Conservation (phyloP, 1,140 invertebrate genomes). For the Pararge aegeria region DNA sequence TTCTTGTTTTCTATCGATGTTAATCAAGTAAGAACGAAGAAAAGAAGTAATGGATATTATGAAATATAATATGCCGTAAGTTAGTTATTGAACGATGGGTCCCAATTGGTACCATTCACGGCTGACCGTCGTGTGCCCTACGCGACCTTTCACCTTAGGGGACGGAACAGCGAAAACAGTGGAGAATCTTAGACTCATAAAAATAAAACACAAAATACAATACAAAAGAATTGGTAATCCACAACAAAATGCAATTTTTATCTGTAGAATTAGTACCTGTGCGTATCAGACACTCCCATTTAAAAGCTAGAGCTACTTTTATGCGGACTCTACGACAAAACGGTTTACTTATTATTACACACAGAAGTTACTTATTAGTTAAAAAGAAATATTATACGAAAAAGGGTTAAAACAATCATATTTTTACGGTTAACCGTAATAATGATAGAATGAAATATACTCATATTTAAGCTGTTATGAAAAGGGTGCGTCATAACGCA, state of each 20-base stretch:
- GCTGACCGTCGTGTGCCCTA: conserved; percentile 69
- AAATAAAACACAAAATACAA: conserved; percentile 1
- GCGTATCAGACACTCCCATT: no score
- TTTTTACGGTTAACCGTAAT: no score
- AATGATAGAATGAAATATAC: not conserved
- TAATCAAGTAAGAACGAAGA: not conserved
- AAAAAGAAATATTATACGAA: no score
- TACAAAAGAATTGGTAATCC: no score
- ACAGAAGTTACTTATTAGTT: no score
- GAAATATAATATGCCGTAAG: conserved; percentile 10
- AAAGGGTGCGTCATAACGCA: not conserved
- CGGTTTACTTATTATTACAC: no score
- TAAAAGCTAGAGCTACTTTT: no score
- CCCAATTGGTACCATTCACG: conserved; percentile 63
- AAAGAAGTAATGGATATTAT: conserved; percentile 25
- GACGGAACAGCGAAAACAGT: conserved; percentile 34
- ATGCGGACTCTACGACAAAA: no score
- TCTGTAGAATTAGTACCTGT: no score
- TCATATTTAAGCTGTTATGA: not conserved
- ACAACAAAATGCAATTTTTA: no score
- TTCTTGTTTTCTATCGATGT: not conserved
- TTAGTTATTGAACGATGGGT: conserved; percentile 34
- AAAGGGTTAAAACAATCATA: no score
- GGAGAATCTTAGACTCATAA: not conserved
- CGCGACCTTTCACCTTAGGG: conserved; percentile 73